phyloP scores from a whole-genome alignment of 2,888 invertebrate species.

The Trissoscelio sp. region DNA sequence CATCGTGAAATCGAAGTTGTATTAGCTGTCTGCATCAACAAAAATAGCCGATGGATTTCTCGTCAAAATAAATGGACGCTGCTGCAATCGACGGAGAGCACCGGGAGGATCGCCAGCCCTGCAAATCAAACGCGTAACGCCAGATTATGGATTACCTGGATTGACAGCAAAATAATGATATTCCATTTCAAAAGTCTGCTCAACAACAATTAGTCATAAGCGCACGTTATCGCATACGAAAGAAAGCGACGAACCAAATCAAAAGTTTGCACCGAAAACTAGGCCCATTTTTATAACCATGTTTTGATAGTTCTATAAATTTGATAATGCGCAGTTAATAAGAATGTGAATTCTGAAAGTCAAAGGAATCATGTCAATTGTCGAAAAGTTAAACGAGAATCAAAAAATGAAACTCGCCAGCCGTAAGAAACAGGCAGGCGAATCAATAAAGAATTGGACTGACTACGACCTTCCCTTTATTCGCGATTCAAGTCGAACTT shows the following conservation, averaged over 20 bases:
- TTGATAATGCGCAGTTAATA: neutral
- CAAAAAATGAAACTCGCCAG: conserved; percentile 13
- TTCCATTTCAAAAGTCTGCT: conserved; percentile 43
- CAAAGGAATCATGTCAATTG: conserved; percentile 53
- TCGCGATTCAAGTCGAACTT: neutral
- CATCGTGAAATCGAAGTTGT: conserved; percentile 49
- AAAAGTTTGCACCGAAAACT: conserved; percentile 21
- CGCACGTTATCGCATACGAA: neutral
- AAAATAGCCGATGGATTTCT: conserved; percentile 38
- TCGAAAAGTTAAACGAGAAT: conserved; percentile 4
- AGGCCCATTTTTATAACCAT: conserved; percentile 28
- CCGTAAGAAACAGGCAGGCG: neutral
- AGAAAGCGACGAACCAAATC: conserved; percentile 21
- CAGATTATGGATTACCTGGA: conserved; percentile 54
- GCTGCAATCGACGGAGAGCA: conserved; percentile 44
- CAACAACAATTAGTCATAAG: conserved; percentile 41
- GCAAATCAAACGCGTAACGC: conserved; percentile 51
- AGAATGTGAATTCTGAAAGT: conserved; percentile 25
- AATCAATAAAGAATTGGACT: conserved; percentile 29
- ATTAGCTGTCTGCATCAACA: conserved; percentile 29
- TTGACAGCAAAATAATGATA: conserved; percentile 31
- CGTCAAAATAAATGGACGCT: conserved; percentile 45
- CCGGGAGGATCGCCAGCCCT: conserved; percentile 27
- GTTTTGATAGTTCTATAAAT: conserved; percentile 39
- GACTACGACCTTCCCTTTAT: neutral